Conservation (phyloP, 2,113 vertebrate genomes). For the Psammodynastes pulverulentus region DNA sequence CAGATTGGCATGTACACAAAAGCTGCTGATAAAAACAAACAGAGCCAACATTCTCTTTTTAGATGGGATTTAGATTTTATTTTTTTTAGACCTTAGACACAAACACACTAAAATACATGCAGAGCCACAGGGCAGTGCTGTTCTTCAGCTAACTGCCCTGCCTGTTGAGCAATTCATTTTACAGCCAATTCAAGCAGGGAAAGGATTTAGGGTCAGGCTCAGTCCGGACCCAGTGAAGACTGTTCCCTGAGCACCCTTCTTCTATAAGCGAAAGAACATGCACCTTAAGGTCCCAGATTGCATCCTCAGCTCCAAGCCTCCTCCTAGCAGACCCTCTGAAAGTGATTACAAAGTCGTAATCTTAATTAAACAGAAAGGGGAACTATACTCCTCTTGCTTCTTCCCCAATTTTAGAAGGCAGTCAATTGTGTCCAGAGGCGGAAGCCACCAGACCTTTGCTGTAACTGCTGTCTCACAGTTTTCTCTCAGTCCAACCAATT, state of each 20-base stretch:
- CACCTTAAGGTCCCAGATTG: not conserved
- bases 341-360: not conserved
- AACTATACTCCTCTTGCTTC: not conserved
- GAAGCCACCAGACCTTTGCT: not conserved
- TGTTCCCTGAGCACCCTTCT: not conserved
- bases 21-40: not conserved
- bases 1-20: not conserved
- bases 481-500: not conserved
- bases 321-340: not conserved
- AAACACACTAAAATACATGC: not conserved
- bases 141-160: not conserved
- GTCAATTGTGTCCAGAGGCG: not conserved
- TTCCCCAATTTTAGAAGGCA: not conserved
- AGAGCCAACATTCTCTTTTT: not conserved
- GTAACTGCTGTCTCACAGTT: not conserved
- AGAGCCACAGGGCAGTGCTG: not conserved
- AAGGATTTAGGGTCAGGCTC: not conserved
- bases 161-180: not conserved
- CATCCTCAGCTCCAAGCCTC: not conserved
- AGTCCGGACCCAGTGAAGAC: not conserved
- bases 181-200: not conserved
- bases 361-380: not conserved
- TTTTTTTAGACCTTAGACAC: not conserved
- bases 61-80: not conserved
- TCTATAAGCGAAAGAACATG: not conserved